Percentiles rank a stretch among this genome's conserved stretches.
phyloP scores from a whole-genome alignment of 37 sponge, comb jelly and placozoan species.

The Eunapius fragilis region DNA sequence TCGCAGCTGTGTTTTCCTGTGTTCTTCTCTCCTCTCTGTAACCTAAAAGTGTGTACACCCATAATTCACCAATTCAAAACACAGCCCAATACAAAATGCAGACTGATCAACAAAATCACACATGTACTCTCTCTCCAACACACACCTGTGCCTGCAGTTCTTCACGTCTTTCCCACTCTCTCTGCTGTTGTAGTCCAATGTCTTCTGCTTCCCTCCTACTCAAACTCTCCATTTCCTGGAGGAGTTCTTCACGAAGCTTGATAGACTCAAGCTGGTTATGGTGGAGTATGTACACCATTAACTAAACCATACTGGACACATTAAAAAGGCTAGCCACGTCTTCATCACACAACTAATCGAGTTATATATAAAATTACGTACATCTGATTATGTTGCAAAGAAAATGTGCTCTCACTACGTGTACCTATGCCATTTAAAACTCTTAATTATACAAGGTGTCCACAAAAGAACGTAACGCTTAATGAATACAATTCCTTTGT shows the following conservation, averaged over 20 bases:
- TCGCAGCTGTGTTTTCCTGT: conserved; percentile 29
- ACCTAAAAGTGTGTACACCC: conserved; percentile 17
- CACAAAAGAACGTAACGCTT: too few relatives aligned
- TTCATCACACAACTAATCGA: too few relatives aligned
- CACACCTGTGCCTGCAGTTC: not conserved
- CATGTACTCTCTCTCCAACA: not conserved
- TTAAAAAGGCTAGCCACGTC: too few relatives aligned
- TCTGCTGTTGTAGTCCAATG: not conserved
- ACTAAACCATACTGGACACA: too few relatives aligned
- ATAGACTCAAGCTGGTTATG: conserved; percentile 74
- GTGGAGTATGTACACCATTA: too few relatives aligned
- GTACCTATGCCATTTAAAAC: too few relatives aligned
- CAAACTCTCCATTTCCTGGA: conserved; percentile 63
- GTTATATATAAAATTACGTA: too few relatives aligned
- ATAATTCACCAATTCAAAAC: not conserved
- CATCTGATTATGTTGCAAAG: too few relatives aligned
- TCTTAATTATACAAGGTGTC: too few relatives aligned
- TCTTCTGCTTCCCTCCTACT: not conserved
- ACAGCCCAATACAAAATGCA: not conserved
- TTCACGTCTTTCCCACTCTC: not conserved
- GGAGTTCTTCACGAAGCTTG: conserved; percentile 67
- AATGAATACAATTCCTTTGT: too few relatives aligned
- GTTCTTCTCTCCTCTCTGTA: conserved; percentile 46
- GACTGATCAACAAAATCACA: not conserved
- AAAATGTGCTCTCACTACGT: too few relatives aligned